A percentile compares a stretch with the other conserved stretches of the same genome.
These are phyloP conservation scores for Oryzias dopingdopingensis DNA, from an alignment of 2,797 vertebrate species.

Conservation along the genomic window DNA sequence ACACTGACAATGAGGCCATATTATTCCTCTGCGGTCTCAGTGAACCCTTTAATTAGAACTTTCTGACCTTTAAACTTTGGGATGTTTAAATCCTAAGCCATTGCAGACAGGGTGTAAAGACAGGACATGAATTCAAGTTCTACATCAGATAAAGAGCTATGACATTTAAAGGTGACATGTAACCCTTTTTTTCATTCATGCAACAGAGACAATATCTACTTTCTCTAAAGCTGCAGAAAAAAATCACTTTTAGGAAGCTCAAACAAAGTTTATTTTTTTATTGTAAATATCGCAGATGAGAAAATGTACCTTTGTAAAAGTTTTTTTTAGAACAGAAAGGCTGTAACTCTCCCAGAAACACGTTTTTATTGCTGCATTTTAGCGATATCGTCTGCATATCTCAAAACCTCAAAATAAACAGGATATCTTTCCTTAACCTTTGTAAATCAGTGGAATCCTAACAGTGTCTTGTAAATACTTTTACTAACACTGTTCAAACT, in stretches of 20 bases:
- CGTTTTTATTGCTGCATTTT: too few relatives aligned
- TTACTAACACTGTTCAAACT: constrained; percentile 16
- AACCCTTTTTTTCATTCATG: constrained; percentile 1
- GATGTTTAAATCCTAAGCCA: constrained; percentile 42
- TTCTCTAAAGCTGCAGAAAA: not conserved
- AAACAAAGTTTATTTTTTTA: too few relatives aligned
- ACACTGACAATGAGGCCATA: constrained; percentile 62
- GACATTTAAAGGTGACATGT: not conserved
- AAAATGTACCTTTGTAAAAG: too few relatives aligned
- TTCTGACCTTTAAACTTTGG: constrained; percentile 63
- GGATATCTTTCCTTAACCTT: constrained; percentile 17
- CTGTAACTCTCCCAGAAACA: too few relatives aligned
- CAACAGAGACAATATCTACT: not conserved
- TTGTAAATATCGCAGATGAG: too few relatives aligned
- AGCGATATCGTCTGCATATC: constrained; percentile 2
- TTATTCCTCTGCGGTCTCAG: constrained; percentile 58
- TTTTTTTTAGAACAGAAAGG: too few relatives aligned
- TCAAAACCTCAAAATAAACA: constrained; percentile 33
- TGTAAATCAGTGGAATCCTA: constrained; percentile 14
- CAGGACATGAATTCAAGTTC: constrained; percentile 20
- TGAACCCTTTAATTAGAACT: constrained; percentile 73
- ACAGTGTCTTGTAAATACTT: constrained; percentile 22
- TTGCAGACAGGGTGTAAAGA: constrained; percentile 31
- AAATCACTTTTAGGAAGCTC: too few relatives aligned
- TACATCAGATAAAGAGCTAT: constrained; percentile 9